Conservation (phyloP, 1,140 invertebrate species). For the Bombus turneri region DNA sequence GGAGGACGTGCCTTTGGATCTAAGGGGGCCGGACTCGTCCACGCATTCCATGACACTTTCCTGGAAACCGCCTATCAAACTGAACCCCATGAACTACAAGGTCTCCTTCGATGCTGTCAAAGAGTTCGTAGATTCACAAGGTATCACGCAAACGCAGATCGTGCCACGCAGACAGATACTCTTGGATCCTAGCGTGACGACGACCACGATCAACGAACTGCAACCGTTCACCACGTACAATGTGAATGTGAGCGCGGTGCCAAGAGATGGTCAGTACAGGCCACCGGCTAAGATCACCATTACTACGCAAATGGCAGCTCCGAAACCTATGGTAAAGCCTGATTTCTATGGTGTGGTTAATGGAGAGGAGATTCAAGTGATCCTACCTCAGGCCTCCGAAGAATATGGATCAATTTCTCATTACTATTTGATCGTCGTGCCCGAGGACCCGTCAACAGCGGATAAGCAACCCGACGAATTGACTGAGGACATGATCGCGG, state of each 20-base stretch:
- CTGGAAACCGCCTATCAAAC: conserved; percentile 95
- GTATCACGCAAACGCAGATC: conserved; percentile 93
- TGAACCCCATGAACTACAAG: conserved; percentile 95
- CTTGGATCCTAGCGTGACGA: conserved; percentile 87
- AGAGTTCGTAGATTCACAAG: conserved; percentile 96
- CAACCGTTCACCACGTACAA: conserved; percentile 97
- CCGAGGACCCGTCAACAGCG: conserved; percentile 90
- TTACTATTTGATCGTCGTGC: conserved; percentile 98
- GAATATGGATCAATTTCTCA: conserved; percentile 99
- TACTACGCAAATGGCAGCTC: conserved; percentile 97
- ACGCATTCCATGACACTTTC: conserved; percentile 95
- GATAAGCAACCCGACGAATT: conserved; percentile 95
- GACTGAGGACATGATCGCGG: conserved; percentile 91
- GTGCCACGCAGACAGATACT: conserved; percentile 89
- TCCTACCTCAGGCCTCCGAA: conserved; percentile 96
- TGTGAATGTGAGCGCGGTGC: conserved; percentile 96
- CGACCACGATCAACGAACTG: conserved; percentile 91
- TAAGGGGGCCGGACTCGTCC: conserved; percentile 93
- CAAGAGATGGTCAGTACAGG: conserved; percentile 91
- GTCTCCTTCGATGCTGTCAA: conserved; percentile 97
- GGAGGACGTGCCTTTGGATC: conserved; percentile 94
- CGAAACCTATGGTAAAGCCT: conserved; percentile 97
- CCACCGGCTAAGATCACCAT: conserved; percentile 97
- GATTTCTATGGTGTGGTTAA: conserved; percentile 95
- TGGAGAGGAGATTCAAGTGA: conserved; percentile 93